Evolutionary conservation across 2,113 vertebrate species (phyloP).

Genomic region (Desmodus rotundus): DNA sequence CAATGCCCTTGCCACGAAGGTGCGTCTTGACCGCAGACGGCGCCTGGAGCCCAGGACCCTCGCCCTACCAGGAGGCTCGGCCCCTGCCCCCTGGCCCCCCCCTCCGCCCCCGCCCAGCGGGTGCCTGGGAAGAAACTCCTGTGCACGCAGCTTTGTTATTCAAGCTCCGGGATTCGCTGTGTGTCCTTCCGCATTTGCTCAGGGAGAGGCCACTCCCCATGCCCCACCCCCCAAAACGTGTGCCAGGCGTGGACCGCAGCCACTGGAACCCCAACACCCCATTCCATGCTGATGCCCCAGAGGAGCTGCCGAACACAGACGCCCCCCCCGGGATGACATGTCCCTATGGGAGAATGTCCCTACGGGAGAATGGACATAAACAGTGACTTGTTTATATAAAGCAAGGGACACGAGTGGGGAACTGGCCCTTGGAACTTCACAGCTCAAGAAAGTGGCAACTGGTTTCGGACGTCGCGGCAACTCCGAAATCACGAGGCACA

Average conservation of each 20-base stretch:
- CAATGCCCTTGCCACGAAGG: accelerated
- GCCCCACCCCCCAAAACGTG: not conserved
- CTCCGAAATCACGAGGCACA: accelerated
- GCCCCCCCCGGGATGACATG: not conserved
- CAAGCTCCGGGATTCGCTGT: accelerated
- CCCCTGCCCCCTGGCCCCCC: not conserved
- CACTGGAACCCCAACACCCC: not conserved
- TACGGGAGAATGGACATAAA: accelerated
- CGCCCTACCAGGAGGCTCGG: accelerated
- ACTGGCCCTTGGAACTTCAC: accelerated
- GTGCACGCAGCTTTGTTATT: accelerated
- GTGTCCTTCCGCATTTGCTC: not conserved
- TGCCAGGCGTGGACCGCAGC: accelerated
- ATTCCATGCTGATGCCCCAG: accelerated
- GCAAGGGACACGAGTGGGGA: accelerated
- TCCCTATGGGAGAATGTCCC: not conserved
- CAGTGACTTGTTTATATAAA: accelerated
- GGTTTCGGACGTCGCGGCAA: too few relatives aligned
- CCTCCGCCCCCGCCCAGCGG: too few relatives aligned
- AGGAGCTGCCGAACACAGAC: accelerated
- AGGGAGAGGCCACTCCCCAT: not conserved
- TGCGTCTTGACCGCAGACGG: accelerated
- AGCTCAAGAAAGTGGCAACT: accelerated
- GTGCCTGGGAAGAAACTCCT: not conserved
- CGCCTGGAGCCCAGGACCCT: not conserved